These are phyloP conservation scores for Tapirus indicus DNA, from an alignment of 2,797 vertebrate genomes.

Conservation along the genomic window DNA sequence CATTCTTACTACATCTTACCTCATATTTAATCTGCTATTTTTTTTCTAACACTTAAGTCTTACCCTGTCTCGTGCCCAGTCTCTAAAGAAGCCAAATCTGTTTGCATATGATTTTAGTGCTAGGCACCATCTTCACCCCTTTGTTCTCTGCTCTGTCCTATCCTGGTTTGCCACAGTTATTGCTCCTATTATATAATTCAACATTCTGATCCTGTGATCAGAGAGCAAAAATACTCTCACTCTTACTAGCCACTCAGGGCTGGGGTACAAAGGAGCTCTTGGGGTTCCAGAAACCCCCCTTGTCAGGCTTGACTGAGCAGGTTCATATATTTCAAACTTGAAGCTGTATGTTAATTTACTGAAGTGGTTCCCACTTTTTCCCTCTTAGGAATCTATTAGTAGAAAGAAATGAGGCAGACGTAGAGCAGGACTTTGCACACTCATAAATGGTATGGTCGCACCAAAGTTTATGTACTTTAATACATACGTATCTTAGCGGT, in stretches of 20 bases:
- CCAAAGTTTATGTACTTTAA: constrained; percentile 12
- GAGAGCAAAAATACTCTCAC: not conserved
- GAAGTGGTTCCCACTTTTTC: not conserved
- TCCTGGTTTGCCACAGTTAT: too few relatives aligned
- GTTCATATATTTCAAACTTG: constrained; percentile 19
- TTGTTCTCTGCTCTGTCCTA: too few relatives aligned
- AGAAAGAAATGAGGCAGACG: not conserved
- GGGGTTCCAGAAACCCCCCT: not conserved
- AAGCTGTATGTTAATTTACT: not conserved
- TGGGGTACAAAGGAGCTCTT: constrained; percentile 7
- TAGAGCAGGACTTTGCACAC: not conserved
- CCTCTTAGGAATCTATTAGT: not conserved
- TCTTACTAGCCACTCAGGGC: not conserved
- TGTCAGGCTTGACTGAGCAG: not conserved
- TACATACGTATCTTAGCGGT: not conserved
- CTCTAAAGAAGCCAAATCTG: not conserved
- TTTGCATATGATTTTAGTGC: not conserved
- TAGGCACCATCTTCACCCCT: not conserved
- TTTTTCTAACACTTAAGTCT: too few relatives aligned
- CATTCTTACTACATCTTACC: too few relatives aligned
- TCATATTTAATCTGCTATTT: too few relatives aligned
- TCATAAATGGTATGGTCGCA: not conserved
- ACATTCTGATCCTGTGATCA: too few relatives aligned
- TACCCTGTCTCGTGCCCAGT: not conserved
- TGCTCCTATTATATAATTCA: too few relatives aligned